Evolutionary conservation across 1,140 invertebrate genomes (phyloP).

Genomic region (Brachionus sp.): DNA sequence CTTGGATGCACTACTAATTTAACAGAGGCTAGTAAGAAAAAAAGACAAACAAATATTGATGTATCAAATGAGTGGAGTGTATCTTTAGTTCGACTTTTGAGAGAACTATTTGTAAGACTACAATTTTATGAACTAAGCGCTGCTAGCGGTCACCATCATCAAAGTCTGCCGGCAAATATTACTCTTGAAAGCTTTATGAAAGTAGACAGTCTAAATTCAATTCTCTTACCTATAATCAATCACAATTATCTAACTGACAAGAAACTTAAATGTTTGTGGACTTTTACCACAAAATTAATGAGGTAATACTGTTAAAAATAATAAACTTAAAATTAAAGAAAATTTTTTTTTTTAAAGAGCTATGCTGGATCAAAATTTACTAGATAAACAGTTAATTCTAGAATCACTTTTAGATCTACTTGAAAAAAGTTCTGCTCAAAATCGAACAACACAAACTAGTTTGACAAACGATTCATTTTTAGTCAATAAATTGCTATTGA

Average conservation of each 20-base stretch:
- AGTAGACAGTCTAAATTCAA: slow-evolving; percentile 29
- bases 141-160: not conserved
- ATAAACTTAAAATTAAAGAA: not conserved
- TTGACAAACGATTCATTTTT: not conserved
- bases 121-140: slow-evolving; percentile 25
- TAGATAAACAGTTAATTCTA: slow-evolving; percentile 35
- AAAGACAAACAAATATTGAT: slow-evolving; percentile 33
- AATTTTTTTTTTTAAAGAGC: slow-evolving; percentile 12
- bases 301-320: not conserved
- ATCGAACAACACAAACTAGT: not conserved
- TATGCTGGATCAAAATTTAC: slow-evolving; percentile 46
- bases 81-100: slow-evolving; percentile 1
- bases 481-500: not conserved
- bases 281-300: not conserved
- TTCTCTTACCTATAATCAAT: slow-evolving; percentile 17
- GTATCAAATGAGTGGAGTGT: slow-evolving; percentile 34
- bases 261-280: slow-evolving; percentile 35
- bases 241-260: slow-evolving; percentile 24
- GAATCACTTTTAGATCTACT: slow-evolving; percentile 31
- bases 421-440: slow-evolving; percentile 7
- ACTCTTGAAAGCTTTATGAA: slow-evolving; percentile 40
- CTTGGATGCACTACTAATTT: slow-evolving; percentile 18
- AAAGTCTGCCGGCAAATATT: not conserved
- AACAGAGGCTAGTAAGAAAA: slow-evolving; percentile 35
- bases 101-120: not conserved